Percentiles rank a stretch among this genome's conserved stretches.
Evolutionary conservation across 2,797 vertebrate species (phyloP).

Genomic region (Malacoraja senta): DNA sequence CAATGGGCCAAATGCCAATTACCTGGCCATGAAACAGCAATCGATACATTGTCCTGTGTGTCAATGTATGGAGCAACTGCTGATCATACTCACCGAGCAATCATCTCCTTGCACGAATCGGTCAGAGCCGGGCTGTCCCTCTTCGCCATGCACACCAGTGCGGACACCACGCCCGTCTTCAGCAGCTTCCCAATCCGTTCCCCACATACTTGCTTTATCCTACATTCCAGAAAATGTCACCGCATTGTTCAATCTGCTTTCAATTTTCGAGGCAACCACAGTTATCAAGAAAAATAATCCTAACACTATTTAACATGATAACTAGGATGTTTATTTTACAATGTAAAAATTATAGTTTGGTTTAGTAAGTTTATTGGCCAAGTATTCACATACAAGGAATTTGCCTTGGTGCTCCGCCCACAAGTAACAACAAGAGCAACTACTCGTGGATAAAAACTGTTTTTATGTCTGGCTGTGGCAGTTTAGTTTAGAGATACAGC

Average conservation of each 20-base stretch:
- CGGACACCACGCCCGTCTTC: slow-evolving; percentile 78
- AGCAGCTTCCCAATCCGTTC: slow-evolving; percentile 77
- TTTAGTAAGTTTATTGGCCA: no score
- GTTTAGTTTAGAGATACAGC: no score
- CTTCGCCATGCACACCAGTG: slow-evolving; percentile 88
- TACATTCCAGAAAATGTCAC: slow-evolving; percentile 46
- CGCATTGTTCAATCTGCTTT: neutral
- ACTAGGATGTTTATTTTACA: neutral
- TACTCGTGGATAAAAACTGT: no score
- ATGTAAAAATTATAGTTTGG: neutral
- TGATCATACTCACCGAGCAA: slow-evolving; percentile 66
- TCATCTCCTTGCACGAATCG: slow-evolving; percentile 77
- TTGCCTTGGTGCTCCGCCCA: no score
- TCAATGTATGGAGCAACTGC: neutral
- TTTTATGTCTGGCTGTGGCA: no score
- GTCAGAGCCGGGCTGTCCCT: slow-evolving; percentile 80
- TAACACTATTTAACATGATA: neutral
- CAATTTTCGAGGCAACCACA: neutral
- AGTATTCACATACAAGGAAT: no score
- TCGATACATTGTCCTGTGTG: neutral
- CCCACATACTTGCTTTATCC: slow-evolving; percentile 77
- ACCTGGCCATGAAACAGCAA: neutral
- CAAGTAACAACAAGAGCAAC: no score
- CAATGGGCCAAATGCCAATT: neutral
- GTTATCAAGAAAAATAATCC: neutral